These are phyloP conservation scores for Gasteruption jaculator DNA, from an alignment of 2,888 invertebrate species.

Conservation along the genomic window DNA sequence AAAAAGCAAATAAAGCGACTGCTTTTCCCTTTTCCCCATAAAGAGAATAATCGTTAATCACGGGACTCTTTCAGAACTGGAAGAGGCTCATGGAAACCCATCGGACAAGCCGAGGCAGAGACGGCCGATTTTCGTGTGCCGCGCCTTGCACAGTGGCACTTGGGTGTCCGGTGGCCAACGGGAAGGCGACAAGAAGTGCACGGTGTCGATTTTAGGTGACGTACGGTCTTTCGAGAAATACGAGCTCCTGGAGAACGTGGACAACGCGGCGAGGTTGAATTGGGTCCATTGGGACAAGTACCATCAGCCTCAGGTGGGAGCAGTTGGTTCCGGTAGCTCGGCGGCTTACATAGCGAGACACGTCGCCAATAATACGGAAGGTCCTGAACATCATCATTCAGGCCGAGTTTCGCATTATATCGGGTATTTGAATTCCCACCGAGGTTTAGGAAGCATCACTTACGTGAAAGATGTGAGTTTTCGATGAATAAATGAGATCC, in stretches of 20 bases:
- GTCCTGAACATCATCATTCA: conserved; percentile 17
- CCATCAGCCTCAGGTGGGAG: conserved; percentile 62
- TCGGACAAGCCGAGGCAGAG: conserved; percentile 24
- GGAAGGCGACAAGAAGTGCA: conserved; percentile 59
- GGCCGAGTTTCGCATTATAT: conserved; percentile 58
- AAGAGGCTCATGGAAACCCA: conserved; percentile 27
- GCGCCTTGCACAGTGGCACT: conserved; percentile 67
- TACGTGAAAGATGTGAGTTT: conserved; percentile 60
- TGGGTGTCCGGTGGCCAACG: conserved; percentile 70
- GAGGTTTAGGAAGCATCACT: conserved; percentile 65
- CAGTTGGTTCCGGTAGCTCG: conserved; percentile 51
- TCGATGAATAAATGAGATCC: background rate
- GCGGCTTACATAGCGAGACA: conserved; percentile 54
- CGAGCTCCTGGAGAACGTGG: conserved; percentile 74
- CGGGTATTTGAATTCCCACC: conserved; percentile 64
- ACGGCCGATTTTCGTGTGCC: conserved; percentile 64
- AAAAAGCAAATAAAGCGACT: background rate
- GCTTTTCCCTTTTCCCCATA: background rate
- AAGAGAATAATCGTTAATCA: background rate
- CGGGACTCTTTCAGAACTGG: conserved; percentile 10
- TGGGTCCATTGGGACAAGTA: conserved; percentile 77
- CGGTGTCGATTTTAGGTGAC: conserved; percentile 60
- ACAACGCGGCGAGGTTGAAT: conserved; percentile 69
- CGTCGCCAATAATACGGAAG: conserved; percentile 34
- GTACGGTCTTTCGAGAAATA: conserved; percentile 59